Base-by-base conservation (phyloP, 2,888 invertebrate species). In the Alcis repandata region DNA sequence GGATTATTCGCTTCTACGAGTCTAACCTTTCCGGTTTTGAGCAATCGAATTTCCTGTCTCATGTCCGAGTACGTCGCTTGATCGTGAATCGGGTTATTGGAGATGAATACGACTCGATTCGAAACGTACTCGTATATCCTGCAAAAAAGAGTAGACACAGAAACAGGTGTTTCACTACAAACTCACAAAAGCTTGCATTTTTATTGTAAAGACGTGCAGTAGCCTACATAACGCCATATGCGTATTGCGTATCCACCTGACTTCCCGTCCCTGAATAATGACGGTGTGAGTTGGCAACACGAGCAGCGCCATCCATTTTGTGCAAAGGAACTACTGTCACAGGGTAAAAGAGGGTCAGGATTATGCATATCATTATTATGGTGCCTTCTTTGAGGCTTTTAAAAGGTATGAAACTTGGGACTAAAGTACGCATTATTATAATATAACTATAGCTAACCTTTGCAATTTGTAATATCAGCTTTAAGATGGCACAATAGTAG, bases 161-260 rank as follows among this genome's bases (percentile, higher is more conserved):
- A 36, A 36, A 51, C 51, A 51, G 51, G 13, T 51, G 51, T 36
- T 51, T 19, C 20, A 3, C 2, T 6, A 32, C 20, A 19, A 11
- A 33, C 38, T 32, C 38, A 58, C 41, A 53, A 40, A 38, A 40
- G 41, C 27, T 27, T 33, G 32, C 11, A 54, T 15, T 54, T 36
- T 57, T 45, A 22, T 22, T 58, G 48, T 58, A 38, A 32, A 17
- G 38, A 49, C 20, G 13, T 48, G 27, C 13, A 52, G n/a, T 52
- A 59, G 19, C 15, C 52, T 40, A 51, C 41, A 46, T 58, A 69
- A 33, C 52, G 51, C 63, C 68, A 68, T 59, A 52, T 71, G 67
- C 45, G 27, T 62, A 22, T 56, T 71, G 67, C 45, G 27, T 62
- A 22, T 56, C 59, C 64, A 67, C 56, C 64, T 70, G 67, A 63